Conservation (phyloP, 2,888 invertebrate genomes). For the Podabrus alpinus region DNA sequence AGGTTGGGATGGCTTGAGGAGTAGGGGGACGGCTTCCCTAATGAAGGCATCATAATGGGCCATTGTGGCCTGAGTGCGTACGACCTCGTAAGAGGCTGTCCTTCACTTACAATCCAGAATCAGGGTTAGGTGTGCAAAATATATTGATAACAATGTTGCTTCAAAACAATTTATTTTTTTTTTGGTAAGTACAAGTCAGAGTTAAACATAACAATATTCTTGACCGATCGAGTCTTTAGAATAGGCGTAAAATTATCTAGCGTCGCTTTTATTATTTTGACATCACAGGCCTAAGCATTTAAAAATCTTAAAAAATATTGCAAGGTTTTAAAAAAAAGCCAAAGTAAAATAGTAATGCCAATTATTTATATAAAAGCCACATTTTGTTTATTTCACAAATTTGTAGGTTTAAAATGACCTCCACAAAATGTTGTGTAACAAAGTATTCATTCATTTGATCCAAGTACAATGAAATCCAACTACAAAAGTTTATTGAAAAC, state of each 20-base stretch:
- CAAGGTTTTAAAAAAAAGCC: conserved; percentile 10
- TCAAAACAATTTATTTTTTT: conserved; percentile 53
- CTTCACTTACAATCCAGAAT: no score
- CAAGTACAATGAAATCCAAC: conserved; percentile 41
- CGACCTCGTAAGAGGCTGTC: no score
- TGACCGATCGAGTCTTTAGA: conserved; percentile 48
- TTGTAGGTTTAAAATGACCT: not conserved
- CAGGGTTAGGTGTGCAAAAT: not conserved
- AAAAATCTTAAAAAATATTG: conserved; percentile 27
- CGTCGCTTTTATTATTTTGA: conserved; percentile 47
- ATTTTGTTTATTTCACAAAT: conserved; percentile 15
- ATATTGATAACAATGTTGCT: conserved; percentile 29
- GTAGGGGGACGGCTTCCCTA: no score
- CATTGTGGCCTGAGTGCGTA: no score
- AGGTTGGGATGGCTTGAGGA: no score
- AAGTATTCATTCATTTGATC: conserved; percentile 5
- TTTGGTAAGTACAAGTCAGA: conserved; percentile 52
- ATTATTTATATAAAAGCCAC: conserved; percentile 16
- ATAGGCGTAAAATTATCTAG: conserved; percentile 45
- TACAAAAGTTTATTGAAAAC: conserved; percentile 19
- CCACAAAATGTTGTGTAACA: conserved; percentile 9
- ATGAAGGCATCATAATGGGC: no score
- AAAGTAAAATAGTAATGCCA: conserved; percentile 11
- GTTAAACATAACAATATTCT: conserved; percentile 55
- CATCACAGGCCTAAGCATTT: conserved; percentile 49